Evolutionary conservation across 2,888 invertebrate genomes (phyloP), one percentile per base, ranked within the genome.

Genomic region (Asteroscopus sphinx): DNA sequence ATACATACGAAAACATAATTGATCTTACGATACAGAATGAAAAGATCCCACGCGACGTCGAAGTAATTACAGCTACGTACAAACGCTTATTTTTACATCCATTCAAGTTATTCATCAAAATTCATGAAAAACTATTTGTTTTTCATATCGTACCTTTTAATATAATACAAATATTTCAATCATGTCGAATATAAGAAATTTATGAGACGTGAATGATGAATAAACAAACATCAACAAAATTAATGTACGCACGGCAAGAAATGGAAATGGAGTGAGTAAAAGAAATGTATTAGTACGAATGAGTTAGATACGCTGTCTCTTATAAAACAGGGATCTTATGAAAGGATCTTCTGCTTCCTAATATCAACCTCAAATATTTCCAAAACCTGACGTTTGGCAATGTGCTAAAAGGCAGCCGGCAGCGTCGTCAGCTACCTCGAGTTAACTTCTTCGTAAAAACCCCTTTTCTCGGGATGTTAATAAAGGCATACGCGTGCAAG

Each of bases 191-290:
- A 40, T 55, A 46, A 47, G 58, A 37, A 56, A 70, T 67, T 68
- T 55, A 64, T 70, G 60, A 61, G 37, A 60, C 54, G 45, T 55
- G 56, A 54, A 62, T 69, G 54, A 60, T 67, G 69, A 68, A 73
- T 69, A 69, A 51, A 64, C 55, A 54, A 54, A 55, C 63, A 55
- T 54, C 48, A 53, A 42, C 33, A 30, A 57, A 54, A 57, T 68
- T 64, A 53, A 61, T 65, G 45, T 65, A 32, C 39, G 30, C 36
- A 49, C 25, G 56, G 46, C 58, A 48, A 47, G 45, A 55, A 59
- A 44, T 4, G 21, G 21, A 54, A 65, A 70, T 55, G 16, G 17
- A 45, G 25, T 7, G 42, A 49, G 9, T 9, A 25, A 30, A 44
- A 0, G 48, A 54, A 59, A 64, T 59, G 15, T 46, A 33, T 44